Evolutionary conservation across 2,797 vertebrate genomes (phyloP).

Genomic region (Clarias pachynema): DNA sequence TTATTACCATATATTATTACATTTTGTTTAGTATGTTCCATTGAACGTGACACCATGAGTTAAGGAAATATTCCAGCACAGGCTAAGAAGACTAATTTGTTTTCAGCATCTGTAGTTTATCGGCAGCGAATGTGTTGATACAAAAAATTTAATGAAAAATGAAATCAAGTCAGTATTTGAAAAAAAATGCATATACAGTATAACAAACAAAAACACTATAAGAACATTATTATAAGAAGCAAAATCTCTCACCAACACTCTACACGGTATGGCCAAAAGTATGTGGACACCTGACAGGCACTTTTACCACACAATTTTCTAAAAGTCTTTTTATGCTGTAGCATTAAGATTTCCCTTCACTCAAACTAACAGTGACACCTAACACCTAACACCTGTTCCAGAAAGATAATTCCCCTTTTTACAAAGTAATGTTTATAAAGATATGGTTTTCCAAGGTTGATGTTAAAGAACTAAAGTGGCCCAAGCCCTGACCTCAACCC

Average conservation of each 20-base stretch:
- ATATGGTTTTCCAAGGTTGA: background rate
- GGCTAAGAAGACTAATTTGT: background rate
- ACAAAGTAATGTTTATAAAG: background rate
- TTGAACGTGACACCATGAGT: background rate
- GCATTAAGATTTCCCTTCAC: background rate
- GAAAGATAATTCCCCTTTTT: background rate
- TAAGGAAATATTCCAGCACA: background rate
- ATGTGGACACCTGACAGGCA: background rate
- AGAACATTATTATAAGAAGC: no score
- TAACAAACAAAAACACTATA: no score
- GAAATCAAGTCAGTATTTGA: no score
- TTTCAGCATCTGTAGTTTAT: background rate
- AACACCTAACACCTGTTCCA: background rate
- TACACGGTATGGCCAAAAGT: background rate
- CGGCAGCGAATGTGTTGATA: background rate
- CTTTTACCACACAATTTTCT: background rate
- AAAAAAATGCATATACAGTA: background rate
- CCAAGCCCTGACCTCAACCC: background rate
- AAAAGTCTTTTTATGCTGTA: no score
- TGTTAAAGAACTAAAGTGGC: background rate
- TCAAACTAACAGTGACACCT: background rate
- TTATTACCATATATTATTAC: no score
- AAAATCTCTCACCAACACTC: background rate
- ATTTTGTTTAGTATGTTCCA: background rate
- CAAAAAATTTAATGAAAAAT: no score